Evolutionary conservation across 1,140 invertebrate genomes (phyloP).

Genomic region (Drosophila willistoni): DNA sequence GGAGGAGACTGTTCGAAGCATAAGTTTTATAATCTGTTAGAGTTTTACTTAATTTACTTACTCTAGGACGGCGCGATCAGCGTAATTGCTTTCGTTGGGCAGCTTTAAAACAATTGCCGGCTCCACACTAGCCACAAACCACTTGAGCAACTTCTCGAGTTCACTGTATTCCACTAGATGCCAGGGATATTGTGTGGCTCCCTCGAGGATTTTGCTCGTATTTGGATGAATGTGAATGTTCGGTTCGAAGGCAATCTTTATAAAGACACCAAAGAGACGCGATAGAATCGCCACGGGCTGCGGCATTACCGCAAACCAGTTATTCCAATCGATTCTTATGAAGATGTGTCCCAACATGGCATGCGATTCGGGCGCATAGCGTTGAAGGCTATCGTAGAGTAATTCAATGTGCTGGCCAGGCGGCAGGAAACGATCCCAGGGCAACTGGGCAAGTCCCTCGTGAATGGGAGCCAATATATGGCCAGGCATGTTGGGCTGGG

Average conservation of each 20-base stretch:
- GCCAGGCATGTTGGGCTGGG: conserved; percentile 87
- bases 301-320: conserved; percentile 76
- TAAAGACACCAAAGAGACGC: conserved; percentile 85
- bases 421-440: conserved; percentile 90
- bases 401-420: conserved; percentile 87
- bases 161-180: conserved; percentile 87
- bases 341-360: conserved; percentile 89
- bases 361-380: conserved; percentile 89
- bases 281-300: conserved; percentile 76
- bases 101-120: conserved; percentile 87
- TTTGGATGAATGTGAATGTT: conserved; percentile 85
- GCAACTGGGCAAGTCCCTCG: conserved; percentile 87
- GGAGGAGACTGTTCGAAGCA: conserved; percentile 52
- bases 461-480: conserved; percentile 88
- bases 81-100: conserved; percentile 79
- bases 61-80: conserved; percentile 84
- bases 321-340: conserved; percentile 83
- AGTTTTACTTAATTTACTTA: conserved; percentile 52
- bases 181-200: conserved; percentile 89
- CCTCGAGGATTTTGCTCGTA: conserved; percentile 85
- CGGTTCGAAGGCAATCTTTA: conserved; percentile 89
- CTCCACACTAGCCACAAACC: conserved; percentile 91
- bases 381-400: conserved; percentile 84
- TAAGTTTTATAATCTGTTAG: background rate
- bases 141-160: conserved; percentile 89